Base-by-base conservation (phyloP, 2,113 vertebrate species). In the Gobiocypris rarus region DNA sequence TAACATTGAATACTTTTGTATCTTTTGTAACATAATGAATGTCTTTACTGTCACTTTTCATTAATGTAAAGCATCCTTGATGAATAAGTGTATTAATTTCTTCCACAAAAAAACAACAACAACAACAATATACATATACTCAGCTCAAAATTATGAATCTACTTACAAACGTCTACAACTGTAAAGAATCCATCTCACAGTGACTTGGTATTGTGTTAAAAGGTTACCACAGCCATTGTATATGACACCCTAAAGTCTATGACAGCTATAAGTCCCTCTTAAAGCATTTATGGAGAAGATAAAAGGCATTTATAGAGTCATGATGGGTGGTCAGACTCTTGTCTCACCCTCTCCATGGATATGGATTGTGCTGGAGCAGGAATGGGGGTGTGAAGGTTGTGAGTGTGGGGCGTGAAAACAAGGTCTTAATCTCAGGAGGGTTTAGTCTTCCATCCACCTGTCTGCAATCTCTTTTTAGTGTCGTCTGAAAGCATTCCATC, bases 391-490 rank as follows among this genome's bases (percentile, higher is more conserved):
- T 74, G 82, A 75, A 52, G 78, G 59, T 81, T 24, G 41, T 28
- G 52, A 3, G 50, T 45, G 61, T 83, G 67, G 43, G 61, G 31
- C 11, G 31, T 19, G 17, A 79, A 48, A 14, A 59, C 38, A 74
- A 61, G 45, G 69, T 48, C 45, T 67, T 59, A 78, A 73, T 83
- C 86, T 85, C 79, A 78, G 58, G 43, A 56, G 86, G 76, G 79
- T 69, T 38, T 70, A 56, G 31, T 48, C 67, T 28, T 54, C 38
- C 84, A 80, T 65, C 81, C 82, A 82, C 82, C 81, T 80, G 52
- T 34, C 43, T 61, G 24, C 58, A 22, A 7, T 56, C 77, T 45
- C 50, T 84, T 67, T 81, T 43, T 54, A 41, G 24, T 43, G 17
- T 69, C 50, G 34, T 63, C 80, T 75, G 61, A 83, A 80, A 83